Evolutionary conservation across 2,888 invertebrate species (phyloP), one percentile per base, ranked within the genome.

Genomic region (Athetis lepigone): DNA sequence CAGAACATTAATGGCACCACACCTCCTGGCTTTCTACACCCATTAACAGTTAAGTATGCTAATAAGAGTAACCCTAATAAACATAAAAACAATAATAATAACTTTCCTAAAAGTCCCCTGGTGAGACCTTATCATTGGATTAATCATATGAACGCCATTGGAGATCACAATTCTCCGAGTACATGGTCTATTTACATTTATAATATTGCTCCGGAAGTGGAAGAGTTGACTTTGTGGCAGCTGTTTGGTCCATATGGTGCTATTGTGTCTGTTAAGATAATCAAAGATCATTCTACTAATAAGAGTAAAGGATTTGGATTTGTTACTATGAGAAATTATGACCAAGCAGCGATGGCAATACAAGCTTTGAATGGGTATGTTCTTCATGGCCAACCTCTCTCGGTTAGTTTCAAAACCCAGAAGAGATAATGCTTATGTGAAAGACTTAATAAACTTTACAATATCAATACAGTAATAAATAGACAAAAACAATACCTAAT

Each of bases 131-230:
- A 90, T 88, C 92, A 94, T 85, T 95, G 95, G 95, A 94, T 95
- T 75, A 94, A 92, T 88, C 93, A 93, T 82, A 93, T 95, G 90
- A 92, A 92, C 85, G 91, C 91, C 81, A 90, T 94, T 77, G 93
- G 93, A 80, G 95, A 95, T 75, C 95, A 95, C 72, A 92, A 90
- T 81, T 93, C 94, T 71, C 93, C 94, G 2, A 93, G 92, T 89
- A 94, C 94, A 84, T 95, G 95, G 95, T 95, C 95, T 84, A 94
- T 95, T 87, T 95, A 95, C 84, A 91, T 95, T 88, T 95, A 95
- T 88, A 95, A 95, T 90, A 90, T 95, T 82, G 93, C 95, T 75
- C 92, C 94, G 16, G 95, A 95, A 79, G 95, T 95, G 50, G 95
- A 95, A 80, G 95, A 95, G 86, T 86, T 95, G 84, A 94, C 92